Conservation (phyloP, 2,888 invertebrate species). For the Plebejus argus region DNA sequence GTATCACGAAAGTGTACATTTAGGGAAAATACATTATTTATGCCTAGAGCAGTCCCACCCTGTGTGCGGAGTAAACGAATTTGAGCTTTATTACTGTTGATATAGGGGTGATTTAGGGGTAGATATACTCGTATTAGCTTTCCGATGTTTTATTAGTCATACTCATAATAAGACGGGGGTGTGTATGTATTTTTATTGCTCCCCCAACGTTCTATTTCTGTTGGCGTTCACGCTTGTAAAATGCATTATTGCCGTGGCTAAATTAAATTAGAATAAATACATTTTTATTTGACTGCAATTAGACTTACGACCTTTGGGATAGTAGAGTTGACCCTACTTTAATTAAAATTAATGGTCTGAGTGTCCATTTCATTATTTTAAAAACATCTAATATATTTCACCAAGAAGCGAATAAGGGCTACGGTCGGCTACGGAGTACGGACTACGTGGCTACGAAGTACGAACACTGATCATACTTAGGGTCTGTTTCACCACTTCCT, state of each 20-base stretch:
- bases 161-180: slow-evolving; percentile 49
- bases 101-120: slow-evolving; percentile 42
- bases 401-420: neutral
- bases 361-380: slow-evolving; percentile 2
- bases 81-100: slow-evolving; percentile 41
- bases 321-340: neutral
- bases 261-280: slow-evolving; percentile 22
- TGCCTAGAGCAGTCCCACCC: slow-evolving; percentile 20
- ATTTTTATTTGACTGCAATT: slow-evolving; percentile 21
- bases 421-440: too few relatives aligned
- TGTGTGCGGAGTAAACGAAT: slow-evolving; percentile 36
- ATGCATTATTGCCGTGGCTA: slow-evolving; percentile 22
- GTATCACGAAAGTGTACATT: slow-evolving; percentile 33
- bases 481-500: too few relatives aligned
- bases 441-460: too few relatives aligned
- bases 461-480: too few relatives aligned
- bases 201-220: slow-evolving; percentile 43
- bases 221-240: slow-evolving; percentile 31
- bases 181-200: slow-evolving; percentile 47
- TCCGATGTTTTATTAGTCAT: slow-evolving; percentile 52
- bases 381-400: neutral
- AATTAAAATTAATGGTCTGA: neutral
- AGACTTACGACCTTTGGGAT: slow-evolving; percentile 12
- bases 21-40: slow-evolving; percentile 30
- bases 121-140: slow-evolving; percentile 44